phyloP scores from a whole-genome alignment of 2,113 vertebrate species.

The Chionomys nivalis region DNA sequence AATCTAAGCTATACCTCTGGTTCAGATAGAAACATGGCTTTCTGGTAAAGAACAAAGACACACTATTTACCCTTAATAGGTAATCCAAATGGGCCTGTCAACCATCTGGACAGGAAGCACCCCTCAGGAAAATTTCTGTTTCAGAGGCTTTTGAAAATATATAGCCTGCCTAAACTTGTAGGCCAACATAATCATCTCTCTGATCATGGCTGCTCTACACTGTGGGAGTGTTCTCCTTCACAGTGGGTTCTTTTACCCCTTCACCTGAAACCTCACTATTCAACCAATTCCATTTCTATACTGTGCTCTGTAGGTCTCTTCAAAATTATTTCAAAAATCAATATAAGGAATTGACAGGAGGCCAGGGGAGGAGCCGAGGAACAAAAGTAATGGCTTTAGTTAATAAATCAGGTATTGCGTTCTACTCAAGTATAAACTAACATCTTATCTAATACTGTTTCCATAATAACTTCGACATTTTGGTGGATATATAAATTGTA shows the following conservation, averaged over 20 bases:
- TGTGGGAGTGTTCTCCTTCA: neutral
- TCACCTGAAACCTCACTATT: neutral
- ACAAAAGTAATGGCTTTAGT: neutral
- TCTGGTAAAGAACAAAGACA: neutral
- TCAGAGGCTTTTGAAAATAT: neutral
- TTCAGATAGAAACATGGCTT: neutral
- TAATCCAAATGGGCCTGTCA: neutral
- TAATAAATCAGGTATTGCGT: neutral
- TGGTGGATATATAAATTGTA: neutral
- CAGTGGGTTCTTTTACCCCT: neutral
- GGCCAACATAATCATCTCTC: neutral
- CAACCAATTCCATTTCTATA: neutral
- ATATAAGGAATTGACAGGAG: neutral
- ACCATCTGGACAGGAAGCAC: neutral
- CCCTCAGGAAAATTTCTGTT: neutral
- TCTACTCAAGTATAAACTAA: neutral
- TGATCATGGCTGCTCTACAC: neutral
- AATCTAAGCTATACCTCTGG: neutral
- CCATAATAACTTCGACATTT: neutral
- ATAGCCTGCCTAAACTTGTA: neutral
- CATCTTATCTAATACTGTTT: slow-evolving; percentile 2
- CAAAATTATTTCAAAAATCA: neutral
- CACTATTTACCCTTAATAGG: neutral
- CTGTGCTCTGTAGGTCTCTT: neutral
- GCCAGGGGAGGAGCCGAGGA: neutral